phyloP scores from a whole-genome alignment of 1,140 invertebrate species.

The fruit fly (Drosophila melanogaster) region Release_6_plus_ISO1_MT NT_033779.5:2562501-2563000 shows the following conservation, averaged over 20 bases:
- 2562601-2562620: slow-evolving; percentile 1
- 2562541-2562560: no score
- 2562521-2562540: no score
- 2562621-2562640: not conserved
- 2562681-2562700: slow-evolving; percentile 68
- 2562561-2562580: no score
- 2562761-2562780: slow-evolving; percentile 49
- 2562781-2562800: slow-evolving; percentile 27
- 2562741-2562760: slow-evolving; percentile 1
- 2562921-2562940: slow-evolving; percentile 67
- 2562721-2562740: not conserved
- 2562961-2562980: slow-evolving; percentile 46
- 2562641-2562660: slow-evolving; percentile 71
- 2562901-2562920: slow-evolving; percentile 48
- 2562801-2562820: slow-evolving; percentile 28
- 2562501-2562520: no score
- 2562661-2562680: slow-evolving; percentile 80
- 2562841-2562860: slow-evolving; percentile 17
- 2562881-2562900: slow-evolving; percentile 8
- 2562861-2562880: slow-evolving; percentile 1
- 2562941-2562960: slow-evolving; percentile 63
- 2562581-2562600: slow-evolving; percentile 1
- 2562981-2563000: slow-evolving; percentile 57
- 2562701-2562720: slow-evolving; percentile 50
- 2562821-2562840: slow-evolving; percentile 26